Evolutionary conservation across 2,797 vertebrate genomes (phyloP), one percentile per base, ranked within the genome.

Genomic region (Lacerta agilis): DNA sequence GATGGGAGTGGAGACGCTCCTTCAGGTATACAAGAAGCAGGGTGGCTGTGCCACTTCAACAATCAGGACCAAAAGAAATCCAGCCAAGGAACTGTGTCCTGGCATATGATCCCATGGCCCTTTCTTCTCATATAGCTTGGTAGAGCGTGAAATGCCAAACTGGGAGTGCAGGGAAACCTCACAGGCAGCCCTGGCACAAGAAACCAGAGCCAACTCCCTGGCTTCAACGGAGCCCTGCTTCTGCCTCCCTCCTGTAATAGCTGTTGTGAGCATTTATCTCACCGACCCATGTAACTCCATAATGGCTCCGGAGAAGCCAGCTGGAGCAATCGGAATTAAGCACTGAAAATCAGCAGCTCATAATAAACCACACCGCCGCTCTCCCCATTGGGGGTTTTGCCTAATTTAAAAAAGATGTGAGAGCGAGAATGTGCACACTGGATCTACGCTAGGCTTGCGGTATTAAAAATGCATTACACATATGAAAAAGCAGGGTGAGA

Each of bases 381-480:
- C 55, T 1, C 20, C 91, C 86, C 71, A 11, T 18, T 89, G 91
- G 86, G 90, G 87, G 66, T 36, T 87, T 79, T 79, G 88, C 86
- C 55, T 91, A 89, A 0, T 0, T 89, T 85, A 85, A 89, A 94
- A 78, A 58, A 89, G 86, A 88, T 90, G 93, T 94, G 92, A 91
- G 92, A 92, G 92, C 79, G 89, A 93, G 90, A 94, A 88, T 96
- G 93, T 94, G 92, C 77, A 93, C 95, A 94, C 95, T 95, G 96
- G 94, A 94, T 93, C 94, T 93, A 72, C 91, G 93, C 93, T 95
- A 95, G 90, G 95, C 91, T 95, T 96, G 95, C 94, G 92, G 92
- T 79, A 95, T 95, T 95, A 95, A 95, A 96, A 94, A 96, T 95
- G 92, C 94, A 90, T 92, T 96, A 97, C 95, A 96, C 93, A 94